Evolutionary conservation across 2,888 invertebrate species (phyloP), one percentile per base, ranked within the genome.

Genomic region (Bugulina stolonifera): DNA sequence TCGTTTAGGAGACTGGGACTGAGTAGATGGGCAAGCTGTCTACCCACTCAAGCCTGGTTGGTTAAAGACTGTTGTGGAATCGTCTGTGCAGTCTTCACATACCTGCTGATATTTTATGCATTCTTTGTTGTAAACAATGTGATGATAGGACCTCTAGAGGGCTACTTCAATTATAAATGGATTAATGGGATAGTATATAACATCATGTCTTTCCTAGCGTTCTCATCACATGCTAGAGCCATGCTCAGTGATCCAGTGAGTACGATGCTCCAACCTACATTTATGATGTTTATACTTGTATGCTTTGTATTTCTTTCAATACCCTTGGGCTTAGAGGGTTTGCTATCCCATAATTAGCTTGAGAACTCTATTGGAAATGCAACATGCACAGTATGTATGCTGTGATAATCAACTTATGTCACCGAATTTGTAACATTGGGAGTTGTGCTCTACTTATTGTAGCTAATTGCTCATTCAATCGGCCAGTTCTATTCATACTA

Each of bases 161-260:
- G 88, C 77, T 90, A 91, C 89, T 88, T 88, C 77, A 74, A 77
- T 35, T 80, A 80, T 75, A 79, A 78, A 71, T 73, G 79, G 69
- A 74, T 92, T 76, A 91, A 93, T 84, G 91, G 90, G 1, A 87
- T 92, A 52, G 83, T 90, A 71, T 94, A 93, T 85, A 92, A 93
- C 81, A 89, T 89, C 1, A 85, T 93, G 25, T 87, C 92, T 72
- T 88, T 92, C 79, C 83, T 93, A 73, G 86, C 93, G 71, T 85
- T 89, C 71, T 88, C 91, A 85, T 89, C 93, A 5, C 94, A 94
- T 83, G 80, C 91, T 23, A 88, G 91, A 80, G 92, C 93, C 1
- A 93, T 93, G 79, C 88, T 92, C 77, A 91, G 92, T 25, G 93
- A 94, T 86, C 94, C 94, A 2, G 93, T 91, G 80, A 90, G 91